These are phyloP conservation scores for Orcinus orca DNA, from an alignment of 2,113 vertebrate species.

Conservation along the genomic window DNA sequence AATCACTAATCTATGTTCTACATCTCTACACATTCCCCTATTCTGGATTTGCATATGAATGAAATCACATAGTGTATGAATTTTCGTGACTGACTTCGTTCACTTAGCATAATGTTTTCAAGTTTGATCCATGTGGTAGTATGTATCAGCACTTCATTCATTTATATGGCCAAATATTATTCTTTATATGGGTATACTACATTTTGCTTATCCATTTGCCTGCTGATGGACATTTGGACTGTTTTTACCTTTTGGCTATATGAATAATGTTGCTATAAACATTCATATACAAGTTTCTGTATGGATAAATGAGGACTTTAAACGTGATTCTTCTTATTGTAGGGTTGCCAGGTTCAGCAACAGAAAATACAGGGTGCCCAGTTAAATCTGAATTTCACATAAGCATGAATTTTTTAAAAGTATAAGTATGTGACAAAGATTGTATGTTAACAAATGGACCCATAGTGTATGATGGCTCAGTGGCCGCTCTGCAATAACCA, in stretches of 20 bases:
- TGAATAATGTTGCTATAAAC: background rate
- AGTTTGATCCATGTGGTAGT: background rate
- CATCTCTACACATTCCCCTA: background rate
- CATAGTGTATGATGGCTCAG: background rate
- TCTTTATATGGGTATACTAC: background rate
- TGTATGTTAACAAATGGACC: background rate
- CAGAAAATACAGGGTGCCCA: background rate
- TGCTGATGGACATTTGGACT: background rate
- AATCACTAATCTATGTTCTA: background rate
- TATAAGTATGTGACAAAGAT: background rate
- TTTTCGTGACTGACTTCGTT: background rate
- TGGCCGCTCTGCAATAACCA: background rate
- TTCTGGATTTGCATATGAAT: background rate
- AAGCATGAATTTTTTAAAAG: background rate
- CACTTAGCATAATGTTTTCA: background rate
- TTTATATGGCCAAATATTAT: background rate
- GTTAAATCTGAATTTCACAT: background rate
- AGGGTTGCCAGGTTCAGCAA: background rate
- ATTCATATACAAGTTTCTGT: background rate
- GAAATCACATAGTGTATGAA: background rate
- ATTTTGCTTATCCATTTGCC: background rate
- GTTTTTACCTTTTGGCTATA: background rate
- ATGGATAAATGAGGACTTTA: background rate
- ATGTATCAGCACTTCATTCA: background rate
- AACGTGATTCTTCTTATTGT: background rate